These are phyloP conservation scores for Ammodytes marinus DNA, from an alignment of 2,113 vertebrate species.

Conservation along the genomic window DNA sequence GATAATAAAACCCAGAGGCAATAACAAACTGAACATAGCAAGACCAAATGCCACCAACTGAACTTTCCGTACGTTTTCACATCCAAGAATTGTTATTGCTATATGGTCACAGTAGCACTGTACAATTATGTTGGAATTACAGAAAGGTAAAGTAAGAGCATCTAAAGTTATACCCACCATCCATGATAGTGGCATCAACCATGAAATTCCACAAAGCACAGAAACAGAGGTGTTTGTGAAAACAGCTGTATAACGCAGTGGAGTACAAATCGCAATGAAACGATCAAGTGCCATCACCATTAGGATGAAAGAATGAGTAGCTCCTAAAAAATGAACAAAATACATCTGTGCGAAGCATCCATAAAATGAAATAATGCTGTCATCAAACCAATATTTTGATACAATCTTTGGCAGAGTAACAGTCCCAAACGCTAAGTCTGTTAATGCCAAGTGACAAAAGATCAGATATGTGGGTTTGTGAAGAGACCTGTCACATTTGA, in stretches of 20 bases:
- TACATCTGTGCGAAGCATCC: constrained; percentile 76
- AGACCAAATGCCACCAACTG: neutral
- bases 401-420: constrained; percentile 69
- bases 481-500: constrained; percentile 59
- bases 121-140: constrained; percentile 68
- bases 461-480: constrained; percentile 76
- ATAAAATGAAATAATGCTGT: constrained; percentile 57
- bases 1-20: constrained; percentile 70
- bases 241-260: constrained; percentile 63
- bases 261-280: constrained; percentile 69
- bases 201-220: constrained; percentile 62
- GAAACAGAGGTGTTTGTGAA: constrained; percentile 61
- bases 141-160: constrained; percentile 56
- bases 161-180: constrained; percentile 47
- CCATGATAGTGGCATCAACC: constrained; percentile 43
- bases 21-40: constrained; percentile 68
- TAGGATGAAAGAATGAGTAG: constrained; percentile 69
- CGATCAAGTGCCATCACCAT: constrained; percentile 79
- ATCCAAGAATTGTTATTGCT: constrained; percentile 54
- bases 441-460: constrained; percentile 74
- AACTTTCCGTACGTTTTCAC: constrained; percentile 30
- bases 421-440: constrained; percentile 69
- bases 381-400: constrained; percentile 65
- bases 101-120: constrained; percentile 77
- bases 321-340: constrained; percentile 71